These are phyloP conservation scores for Meriones unguiculatus DNA, from an alignment of 2,113 vertebrate species.

Conservation along the genomic window DNA sequence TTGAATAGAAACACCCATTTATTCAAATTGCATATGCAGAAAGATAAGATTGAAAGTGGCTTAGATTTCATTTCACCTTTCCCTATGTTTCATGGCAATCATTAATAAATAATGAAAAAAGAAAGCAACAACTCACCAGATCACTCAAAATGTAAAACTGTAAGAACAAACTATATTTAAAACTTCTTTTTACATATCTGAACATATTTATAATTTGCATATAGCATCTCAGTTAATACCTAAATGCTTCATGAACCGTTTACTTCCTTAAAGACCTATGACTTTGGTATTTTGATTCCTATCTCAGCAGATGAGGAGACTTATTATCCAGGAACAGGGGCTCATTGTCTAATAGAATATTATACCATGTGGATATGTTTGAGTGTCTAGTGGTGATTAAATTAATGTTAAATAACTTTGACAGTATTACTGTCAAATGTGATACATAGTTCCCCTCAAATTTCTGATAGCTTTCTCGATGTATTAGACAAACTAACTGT, in stretches of 20 bases:
- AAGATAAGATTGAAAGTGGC: not conserved
- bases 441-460: not conserved
- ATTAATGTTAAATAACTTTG: not conserved
- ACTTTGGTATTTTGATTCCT: constrained; percentile 11
- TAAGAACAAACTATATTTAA: not conserved
- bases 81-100: not conserved
- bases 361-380: not conserved
- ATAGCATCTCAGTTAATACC: not conserved
- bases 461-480: not conserved
- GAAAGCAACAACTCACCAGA: not conserved
- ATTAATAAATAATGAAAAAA: not conserved
- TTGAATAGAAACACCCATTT: not conserved
- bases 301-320: not conserved
- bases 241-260: not conserved
- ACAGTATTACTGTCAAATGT: not conserved
- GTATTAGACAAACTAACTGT: not conserved
- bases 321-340: not conserved
- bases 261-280: not conserved
- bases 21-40: constrained; percentile 11
- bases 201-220: not conserved
- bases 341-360: not conserved
- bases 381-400: not conserved
- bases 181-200: not conserved
- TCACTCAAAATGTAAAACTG: not conserved
- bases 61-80: not conserved